Evolutionary conservation across 92 coral and sea anemone species (phyloP).

Genomic region (Desmophyllum pertusum): DNA sequence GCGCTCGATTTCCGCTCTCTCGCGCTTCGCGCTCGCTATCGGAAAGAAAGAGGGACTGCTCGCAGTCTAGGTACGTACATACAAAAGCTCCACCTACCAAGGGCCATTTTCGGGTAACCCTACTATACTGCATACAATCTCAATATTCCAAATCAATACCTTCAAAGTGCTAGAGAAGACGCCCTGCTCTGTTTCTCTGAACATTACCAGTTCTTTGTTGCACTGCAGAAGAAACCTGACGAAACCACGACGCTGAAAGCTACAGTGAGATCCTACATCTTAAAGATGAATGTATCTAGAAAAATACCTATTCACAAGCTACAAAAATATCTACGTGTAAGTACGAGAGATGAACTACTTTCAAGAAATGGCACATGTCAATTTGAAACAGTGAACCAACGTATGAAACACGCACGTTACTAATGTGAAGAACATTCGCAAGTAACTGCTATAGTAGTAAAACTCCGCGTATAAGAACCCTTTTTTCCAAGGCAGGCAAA

Average conservation of each 20-base stretch:
- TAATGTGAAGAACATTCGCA: background rate
- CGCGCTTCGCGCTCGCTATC: no score
- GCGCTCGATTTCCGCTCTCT: no score
- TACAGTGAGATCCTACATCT: background rate
- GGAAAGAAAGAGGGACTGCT: no score
- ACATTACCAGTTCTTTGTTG: background rate
- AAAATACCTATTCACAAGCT: constrained; percentile 16
- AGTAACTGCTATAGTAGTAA: no score
- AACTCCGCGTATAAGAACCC: no score
- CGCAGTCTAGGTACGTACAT: no score
- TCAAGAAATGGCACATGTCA: background rate
- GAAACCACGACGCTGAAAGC: background rate
- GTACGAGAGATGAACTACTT: background rate
- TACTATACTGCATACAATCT: no score
- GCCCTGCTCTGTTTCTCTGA: background rate
- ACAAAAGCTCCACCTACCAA: no score
- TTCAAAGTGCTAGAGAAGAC: no score
- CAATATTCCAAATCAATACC: no score
- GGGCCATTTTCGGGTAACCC: no score
- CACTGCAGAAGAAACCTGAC: background rate
- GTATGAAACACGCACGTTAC: background rate
- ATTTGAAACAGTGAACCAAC: background rate
- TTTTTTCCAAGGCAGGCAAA: no score
- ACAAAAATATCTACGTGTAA: constrained; percentile 7
- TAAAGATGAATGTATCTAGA: background rate